Evolutionary conservation across 2,797 vertebrate genomes (phyloP), one percentile per base, ranked within the genome.

Genomic region (Psittacula echo): DNA sequence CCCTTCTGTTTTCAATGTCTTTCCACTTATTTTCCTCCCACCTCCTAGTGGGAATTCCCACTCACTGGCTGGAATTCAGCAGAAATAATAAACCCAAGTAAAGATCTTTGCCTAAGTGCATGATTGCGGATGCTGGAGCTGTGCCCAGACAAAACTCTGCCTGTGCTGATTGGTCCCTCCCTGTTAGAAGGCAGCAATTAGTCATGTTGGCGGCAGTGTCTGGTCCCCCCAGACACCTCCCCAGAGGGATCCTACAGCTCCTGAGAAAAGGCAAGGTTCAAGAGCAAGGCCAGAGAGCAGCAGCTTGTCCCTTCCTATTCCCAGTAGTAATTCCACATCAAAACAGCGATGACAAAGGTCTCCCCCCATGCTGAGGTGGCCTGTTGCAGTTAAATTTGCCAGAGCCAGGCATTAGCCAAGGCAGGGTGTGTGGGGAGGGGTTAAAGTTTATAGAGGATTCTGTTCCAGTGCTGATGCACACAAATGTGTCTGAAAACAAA

Each of bases 21-120:
- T 91, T 76, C 85, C 74, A 86, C 67, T 82, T 70, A 84, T 73
- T 93, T 93, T 84, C 73, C 82, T 88, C 89, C 76, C 21, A 86
- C 58, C 72, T 88, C 86, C 83, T 91, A 70, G 83, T 39, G 66
- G 82, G 91, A 91, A 88, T 90, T 95, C 93, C 77, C 64, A 91
- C 50, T 93, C 13, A 0, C 51, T 96, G 93, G 76, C 79, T 78
- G 34, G 44, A 76, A 70, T 91, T 93, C 95, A 90, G 79, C 75
- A 87, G 85, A 91, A 95, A 90, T 72, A 95, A 93, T 90, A 89
- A 84, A 90, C 60, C 26, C 2, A 0, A 86, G n/a, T 30, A 75
- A 92, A 91, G 54, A 91, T 79, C 85, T 78, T 48, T 66, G 76
- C 87, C 44, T 72, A 70, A 92, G 42, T 86, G 75, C 79, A 34